Conservation (phyloP, 2,797 vertebrate genomes). For the Myotis daubentonii region DNA sequence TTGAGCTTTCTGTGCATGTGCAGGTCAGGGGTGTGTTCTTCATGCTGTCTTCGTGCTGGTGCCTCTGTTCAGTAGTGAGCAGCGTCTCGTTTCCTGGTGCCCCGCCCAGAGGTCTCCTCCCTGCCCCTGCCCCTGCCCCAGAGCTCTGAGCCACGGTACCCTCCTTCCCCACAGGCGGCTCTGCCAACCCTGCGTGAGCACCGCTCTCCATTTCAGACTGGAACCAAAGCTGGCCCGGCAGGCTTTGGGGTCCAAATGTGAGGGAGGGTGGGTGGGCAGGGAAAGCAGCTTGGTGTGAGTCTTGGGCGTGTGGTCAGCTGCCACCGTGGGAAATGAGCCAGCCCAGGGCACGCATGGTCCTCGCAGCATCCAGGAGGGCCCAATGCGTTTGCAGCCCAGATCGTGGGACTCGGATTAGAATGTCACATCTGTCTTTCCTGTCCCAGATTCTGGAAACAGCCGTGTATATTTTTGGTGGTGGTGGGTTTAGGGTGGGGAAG, state of each 20-base stretch:
- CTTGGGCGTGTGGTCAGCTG: background rate
- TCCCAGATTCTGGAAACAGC: slow-evolving; percentile 81
- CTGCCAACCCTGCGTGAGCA: slow-evolving; percentile 43
- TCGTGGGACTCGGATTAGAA: slow-evolving; percentile 63
- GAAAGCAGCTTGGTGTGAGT: background rate
- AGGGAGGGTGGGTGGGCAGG: background rate
- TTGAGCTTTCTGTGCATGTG: slow-evolving; percentile 88
- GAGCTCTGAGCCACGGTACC: background rate
- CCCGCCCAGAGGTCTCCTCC: slow-evolving; percentile 50
- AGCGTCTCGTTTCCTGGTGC: slow-evolving; percentile 69
- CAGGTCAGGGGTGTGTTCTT: slow-evolving; percentile 77
- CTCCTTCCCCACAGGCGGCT: slow-evolving; percentile 8
- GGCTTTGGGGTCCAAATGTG: slow-evolving; percentile 59
- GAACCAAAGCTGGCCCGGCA: slow-evolving; percentile 73
- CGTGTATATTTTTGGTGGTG: slow-evolving; percentile 78
- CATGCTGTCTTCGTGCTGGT: slow-evolving; percentile 80
- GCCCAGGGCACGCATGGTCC: background rate
- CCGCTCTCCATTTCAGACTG: slow-evolving; percentile 35
- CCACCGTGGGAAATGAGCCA: slow-evolving; percentile 26
- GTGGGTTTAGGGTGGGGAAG: slow-evolving; percentile 64
- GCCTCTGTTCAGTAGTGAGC: slow-evolving; percentile 81
- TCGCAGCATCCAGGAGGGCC: slow-evolving; percentile 36
- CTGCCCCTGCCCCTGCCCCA: background rate
- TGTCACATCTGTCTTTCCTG: slow-evolving; percentile 68
- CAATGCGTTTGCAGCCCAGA: slow-evolving; percentile 39